Percentiles rank a stretch among this genome's conserved stretches.
Evolutionary conservation across 1,140 invertebrate genomes (phyloP).

Genomic region (Neuroterus valhalla): DNA sequence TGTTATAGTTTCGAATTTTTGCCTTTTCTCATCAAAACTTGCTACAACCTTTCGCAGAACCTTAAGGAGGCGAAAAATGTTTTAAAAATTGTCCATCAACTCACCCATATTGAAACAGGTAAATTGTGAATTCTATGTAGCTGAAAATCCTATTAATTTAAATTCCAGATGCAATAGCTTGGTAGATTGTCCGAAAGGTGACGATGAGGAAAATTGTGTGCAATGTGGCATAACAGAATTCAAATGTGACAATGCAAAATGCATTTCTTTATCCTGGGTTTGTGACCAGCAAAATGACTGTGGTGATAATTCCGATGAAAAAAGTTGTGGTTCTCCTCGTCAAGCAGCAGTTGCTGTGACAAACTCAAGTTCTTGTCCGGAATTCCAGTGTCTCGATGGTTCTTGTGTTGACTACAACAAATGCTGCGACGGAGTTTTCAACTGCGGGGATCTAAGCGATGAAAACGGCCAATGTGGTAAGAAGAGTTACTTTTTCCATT

Average conservation of each 20-base stretch:
- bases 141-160: not conserved
- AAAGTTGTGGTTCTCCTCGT: conserved; percentile 62
- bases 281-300: conserved; percentile 84
- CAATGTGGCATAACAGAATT: conserved; percentile 77
- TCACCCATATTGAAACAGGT: too few relatives aligned
- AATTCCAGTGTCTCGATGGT: conserved; percentile 79
- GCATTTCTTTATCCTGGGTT: conserved; percentile 81
- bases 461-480: conserved; percentile 79
- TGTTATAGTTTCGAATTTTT: too few relatives aligned
- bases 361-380: conserved; percentile 60
- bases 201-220: conserved; percentile 78
- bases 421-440: conserved; percentile 82
- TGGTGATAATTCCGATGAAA: conserved; percentile 81
- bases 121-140: too few relatives aligned
- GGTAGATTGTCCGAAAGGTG: conserved; percentile 81
- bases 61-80: too few relatives aligned
- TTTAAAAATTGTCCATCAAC: too few relatives aligned
- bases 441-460: conserved; percentile 84
- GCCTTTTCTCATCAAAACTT: too few relatives aligned
- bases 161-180: conserved; percentile 78
- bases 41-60: too few relatives aligned
- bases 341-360: conserved; percentile 64
- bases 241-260: conserved; percentile 82
- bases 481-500: conserved; percentile 48
- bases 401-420: conserved; percentile 81